phyloP scores from a whole-genome alignment of 2,797 vertebrate genomes.

The Crocodylus rhombifer region DNA sequence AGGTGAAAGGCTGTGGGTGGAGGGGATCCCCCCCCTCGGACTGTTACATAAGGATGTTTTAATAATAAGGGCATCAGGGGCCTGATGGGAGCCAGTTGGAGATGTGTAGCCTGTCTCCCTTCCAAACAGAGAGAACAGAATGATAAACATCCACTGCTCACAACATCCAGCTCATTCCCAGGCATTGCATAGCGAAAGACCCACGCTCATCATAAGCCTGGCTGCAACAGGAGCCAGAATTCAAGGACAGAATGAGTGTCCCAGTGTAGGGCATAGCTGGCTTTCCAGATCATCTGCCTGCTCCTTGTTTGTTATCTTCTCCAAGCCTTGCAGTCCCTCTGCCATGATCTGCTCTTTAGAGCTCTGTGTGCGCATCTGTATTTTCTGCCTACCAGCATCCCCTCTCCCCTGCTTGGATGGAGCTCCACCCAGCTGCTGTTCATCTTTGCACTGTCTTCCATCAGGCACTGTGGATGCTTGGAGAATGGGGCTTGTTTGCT shows the following conservation, averaged over 20 bases:
- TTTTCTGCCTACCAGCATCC: not conserved
- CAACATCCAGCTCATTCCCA: not conserved
- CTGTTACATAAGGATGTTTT: not conserved
- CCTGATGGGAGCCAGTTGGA: not conserved
- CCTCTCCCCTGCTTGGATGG: not conserved
- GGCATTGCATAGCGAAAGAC: not conserved
- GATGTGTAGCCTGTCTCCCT: not conserved
- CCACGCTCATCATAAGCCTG: fast-evolving
- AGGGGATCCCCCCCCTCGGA: not conserved
- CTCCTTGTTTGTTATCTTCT: not conserved
- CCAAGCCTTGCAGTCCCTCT: not conserved
- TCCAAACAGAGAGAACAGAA: not conserved
- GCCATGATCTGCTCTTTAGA: not conserved
- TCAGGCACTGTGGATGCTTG: not conserved
- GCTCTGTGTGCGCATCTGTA: not conserved
- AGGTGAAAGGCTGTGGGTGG: not conserved
- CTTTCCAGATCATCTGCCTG: not conserved
- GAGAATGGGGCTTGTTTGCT: not conserved
- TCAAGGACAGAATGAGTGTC: not conserved
- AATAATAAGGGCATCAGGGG: not conserved
- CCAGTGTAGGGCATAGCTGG: not conserved
- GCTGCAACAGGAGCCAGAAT: not conserved
- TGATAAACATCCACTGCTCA: not conserved
- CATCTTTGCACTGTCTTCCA: not conserved
- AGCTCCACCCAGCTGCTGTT: not conserved